Evolutionary conservation across 2,113 vertebrate species (phyloP), one percentile per base, ranked within the genome.

Genomic region (Ptilorrhoa leucosticta): DNA sequence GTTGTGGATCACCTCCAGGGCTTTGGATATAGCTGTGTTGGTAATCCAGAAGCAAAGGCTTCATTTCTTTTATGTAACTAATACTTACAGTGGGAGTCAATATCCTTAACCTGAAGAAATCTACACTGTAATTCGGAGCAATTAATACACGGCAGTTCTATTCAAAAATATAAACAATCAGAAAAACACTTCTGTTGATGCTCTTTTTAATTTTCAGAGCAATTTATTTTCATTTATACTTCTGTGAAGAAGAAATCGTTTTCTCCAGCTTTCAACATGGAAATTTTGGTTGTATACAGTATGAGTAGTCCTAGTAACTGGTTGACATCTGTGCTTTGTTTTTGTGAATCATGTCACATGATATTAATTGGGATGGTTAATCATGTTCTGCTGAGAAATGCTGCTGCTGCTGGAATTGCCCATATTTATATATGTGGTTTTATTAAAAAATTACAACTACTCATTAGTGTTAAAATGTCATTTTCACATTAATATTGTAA

Each of bases 341-440:
- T 96, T 89, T 91, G 97, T 97, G 96, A 95, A 85, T 96, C 96
- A 92, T 56, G 94, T 97, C 92, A 96, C 90, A 92, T 92, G 88
- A 83, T 91, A 92, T 92, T 95, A 90, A 83, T 96, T 96, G 93
- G 86, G 94, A 95, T 95, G 94, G 95, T 96, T 94, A 92, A 91
- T 98, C 83, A 88, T 89, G 73, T 96, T 98, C 94, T 97, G 94
- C 94, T 97, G 83, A 97, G 93, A 98, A 96, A 92, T 94, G 77
- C 95, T 94, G 95, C 94, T 97, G 31, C 94, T 96, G 95, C 93
- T 97, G 94, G 87, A 95, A 91, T 96, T 94, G 58, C 94, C 96
- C 96, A 82, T 97, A 94, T 97, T 97, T 97, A 95, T 97, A 93
- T 96, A 95, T 93, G 72, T 97, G 89, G 70, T 95, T 97, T 97